Conservation (phyloP, 2,888 invertebrate genomes). For the Agrotis puta region DNA sequence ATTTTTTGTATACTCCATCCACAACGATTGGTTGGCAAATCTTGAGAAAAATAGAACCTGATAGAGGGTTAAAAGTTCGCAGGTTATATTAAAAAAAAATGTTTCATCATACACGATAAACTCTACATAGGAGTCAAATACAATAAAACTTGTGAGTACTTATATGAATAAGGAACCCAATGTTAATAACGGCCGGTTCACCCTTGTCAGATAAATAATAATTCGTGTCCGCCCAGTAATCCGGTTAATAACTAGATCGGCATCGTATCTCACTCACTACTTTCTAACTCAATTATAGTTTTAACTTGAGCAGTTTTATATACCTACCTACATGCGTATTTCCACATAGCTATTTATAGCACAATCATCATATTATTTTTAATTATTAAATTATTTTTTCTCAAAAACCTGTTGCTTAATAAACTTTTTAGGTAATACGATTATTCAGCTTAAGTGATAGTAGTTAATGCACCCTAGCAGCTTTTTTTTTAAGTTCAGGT, state of each 20-base stretch:
- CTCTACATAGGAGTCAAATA: neutral
- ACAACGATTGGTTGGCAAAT: too few relatives aligned
- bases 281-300: slow-evolving; percentile 67
- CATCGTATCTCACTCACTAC: slow-evolving; percentile 67
- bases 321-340: too few relatives aligned
- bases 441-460: too few relatives aligned
- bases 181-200: neutral
- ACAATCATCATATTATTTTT: neutral
- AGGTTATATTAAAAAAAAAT: too few relatives aligned
- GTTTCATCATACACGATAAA: too few relatives aligned
- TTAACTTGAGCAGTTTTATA: slow-evolving; percentile 36
- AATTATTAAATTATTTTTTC: too few relatives aligned
- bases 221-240: slow-evolving; percentile 64
- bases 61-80: too few relatives aligned
- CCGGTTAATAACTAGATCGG: slow-evolving; percentile 71
- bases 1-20: too few relatives aligned
- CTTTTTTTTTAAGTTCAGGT: neutral
- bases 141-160: neutral
- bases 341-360: neutral
- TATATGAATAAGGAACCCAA: slow-evolving; percentile 22
- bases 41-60: too few relatives aligned
- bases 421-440: neutral
- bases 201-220: slow-evolving; percentile 30
- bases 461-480: neutral
- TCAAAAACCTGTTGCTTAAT: neutral